These are phyloP conservation scores for Macroglossus sobrinus DNA, from an alignment of 2,113 vertebrate genomes.

Conservation along the genomic window DNA sequence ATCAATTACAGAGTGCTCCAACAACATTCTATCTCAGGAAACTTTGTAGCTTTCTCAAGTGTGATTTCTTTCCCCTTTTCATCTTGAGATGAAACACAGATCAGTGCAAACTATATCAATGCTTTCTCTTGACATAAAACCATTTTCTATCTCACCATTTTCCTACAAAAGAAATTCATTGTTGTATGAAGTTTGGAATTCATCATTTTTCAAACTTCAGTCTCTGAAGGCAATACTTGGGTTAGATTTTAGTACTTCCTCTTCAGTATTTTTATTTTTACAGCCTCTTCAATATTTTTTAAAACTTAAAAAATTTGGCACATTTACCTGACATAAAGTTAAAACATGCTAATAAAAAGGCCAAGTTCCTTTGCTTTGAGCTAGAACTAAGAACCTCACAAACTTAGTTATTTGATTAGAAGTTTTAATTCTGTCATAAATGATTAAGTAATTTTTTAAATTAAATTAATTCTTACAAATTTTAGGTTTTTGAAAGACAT, in stretches of 20 bases:
- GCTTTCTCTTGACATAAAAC: not conserved
- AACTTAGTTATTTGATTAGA: not conserved
- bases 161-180: not conserved
- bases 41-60: not conserved
- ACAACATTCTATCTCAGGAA: conserved; percentile 18
- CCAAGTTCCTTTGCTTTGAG: not conserved
- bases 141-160: not conserved
- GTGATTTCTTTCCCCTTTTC: conserved; percentile 9
- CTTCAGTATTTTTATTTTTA: not conserved
- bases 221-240: not conserved
- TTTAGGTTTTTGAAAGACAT: not conserved
- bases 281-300: not conserved
- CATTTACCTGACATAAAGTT: not conserved
- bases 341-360: not conserved
- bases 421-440: not conserved
- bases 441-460: not conserved
- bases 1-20: conserved; percentile 49
- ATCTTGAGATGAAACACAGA: not conserved
- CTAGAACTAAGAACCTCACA: not conserved
- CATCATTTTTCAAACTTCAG: not conserved
- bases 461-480: not conserved
- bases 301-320: not conserved
- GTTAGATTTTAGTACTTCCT: not conserved
- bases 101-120: not conserved
- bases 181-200: conserved; percentile 1